A percentile compares a stretch with the other conserved stretches of the same genome.
phyloP scores from a whole-genome alignment of 2,888 invertebrate genomes.

The Laothoe populi region DNA sequence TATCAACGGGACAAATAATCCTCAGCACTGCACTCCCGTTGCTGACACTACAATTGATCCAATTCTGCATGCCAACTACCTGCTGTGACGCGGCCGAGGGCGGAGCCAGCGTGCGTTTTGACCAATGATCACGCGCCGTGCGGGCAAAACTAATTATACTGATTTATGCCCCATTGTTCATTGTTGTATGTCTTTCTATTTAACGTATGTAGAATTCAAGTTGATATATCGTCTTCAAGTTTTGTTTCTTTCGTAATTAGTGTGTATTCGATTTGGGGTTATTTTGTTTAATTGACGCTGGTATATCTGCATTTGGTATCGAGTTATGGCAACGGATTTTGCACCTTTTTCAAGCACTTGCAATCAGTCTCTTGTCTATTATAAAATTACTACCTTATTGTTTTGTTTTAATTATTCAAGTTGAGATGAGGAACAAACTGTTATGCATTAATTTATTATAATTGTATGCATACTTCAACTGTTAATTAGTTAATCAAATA shows the following conservation, averaged over 20 bases:
- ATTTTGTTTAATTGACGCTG: not conserved
- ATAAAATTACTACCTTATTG: not conserved
- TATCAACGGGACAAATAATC: not conserved
- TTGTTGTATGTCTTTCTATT: constrained; percentile 88
- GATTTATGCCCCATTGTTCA: constrained; percentile 97
- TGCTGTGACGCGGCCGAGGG: constrained; percentile 79
- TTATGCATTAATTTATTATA: not conserved
- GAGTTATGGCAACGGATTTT: too few species aligned
- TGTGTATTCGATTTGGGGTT: not conserved
- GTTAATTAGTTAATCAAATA: not conserved
- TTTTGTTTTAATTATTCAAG: not conserved
- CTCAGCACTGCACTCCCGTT: constrained; percentile 44
- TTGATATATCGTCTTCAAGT: constrained; percentile 33
- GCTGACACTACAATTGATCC: constrained; percentile 74
- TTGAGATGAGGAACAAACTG: not conserved
- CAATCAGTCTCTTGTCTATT: too few species aligned
- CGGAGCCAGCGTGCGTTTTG: constrained; percentile 85
- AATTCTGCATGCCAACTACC: constrained; percentile 66
- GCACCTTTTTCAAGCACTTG: too few species aligned
- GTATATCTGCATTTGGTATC: not conserved
- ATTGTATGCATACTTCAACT: not conserved
- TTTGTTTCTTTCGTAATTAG: constrained; percentile 26
- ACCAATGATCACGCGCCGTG: constrained; percentile 87
- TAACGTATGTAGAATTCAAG: constrained; percentile 41
- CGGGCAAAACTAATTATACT: constrained; percentile 94